phyloP scores from a whole-genome alignment of 2,113 vertebrate species.

The Rhinoderma darwinii region DNA sequence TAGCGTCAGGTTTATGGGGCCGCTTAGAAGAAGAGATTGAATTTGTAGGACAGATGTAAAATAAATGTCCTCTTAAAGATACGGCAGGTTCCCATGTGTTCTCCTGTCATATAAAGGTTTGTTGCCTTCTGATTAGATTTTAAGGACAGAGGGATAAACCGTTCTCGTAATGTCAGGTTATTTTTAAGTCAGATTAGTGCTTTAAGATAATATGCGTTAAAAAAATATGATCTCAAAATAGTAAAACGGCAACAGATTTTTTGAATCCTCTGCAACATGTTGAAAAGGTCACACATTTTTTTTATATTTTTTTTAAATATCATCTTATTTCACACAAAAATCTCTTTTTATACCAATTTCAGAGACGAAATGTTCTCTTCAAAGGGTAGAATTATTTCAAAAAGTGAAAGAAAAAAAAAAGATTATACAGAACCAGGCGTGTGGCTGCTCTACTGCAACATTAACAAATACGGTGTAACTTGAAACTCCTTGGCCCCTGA shows the following conservation, averaged over 20 bases:
- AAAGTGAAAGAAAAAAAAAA: too few species aligned
- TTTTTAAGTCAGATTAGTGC: slow-evolving; percentile 4
- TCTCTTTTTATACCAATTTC: background rate
- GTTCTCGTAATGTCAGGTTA: background rate
- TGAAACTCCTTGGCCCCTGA: too few species aligned
- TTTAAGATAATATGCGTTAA: slow-evolving; percentile 10
- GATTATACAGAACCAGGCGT: too few species aligned
- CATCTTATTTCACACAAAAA: too few species aligned
- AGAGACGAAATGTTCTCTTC: background rate
- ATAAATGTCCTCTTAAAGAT: background rate
- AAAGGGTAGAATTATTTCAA: background rate
- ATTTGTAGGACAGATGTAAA: slow-evolving; percentile 21
- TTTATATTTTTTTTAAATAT: too few species aligned
- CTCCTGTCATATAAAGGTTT: slow-evolving; percentile 1
- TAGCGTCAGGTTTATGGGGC: slow-evolving; percentile 12
- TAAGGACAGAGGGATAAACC: background rate
- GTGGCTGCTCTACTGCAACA: too few species aligned
- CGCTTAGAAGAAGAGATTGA: slow-evolving; percentile 24
- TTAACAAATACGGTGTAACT: too few species aligned
- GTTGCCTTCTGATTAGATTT: slow-evolving; percentile 28
- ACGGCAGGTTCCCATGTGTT: background rate
- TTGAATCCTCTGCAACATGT: background rate
- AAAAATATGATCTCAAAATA: background rate
- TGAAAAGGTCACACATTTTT: slow-evolving; percentile 20
- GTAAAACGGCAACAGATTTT: slow-evolving; percentile 16